These are phyloP conservation scores for Cheilosia vulpina DNA, from an alignment of 2,888 invertebrate species.

Conservation along the genomic window DNA sequence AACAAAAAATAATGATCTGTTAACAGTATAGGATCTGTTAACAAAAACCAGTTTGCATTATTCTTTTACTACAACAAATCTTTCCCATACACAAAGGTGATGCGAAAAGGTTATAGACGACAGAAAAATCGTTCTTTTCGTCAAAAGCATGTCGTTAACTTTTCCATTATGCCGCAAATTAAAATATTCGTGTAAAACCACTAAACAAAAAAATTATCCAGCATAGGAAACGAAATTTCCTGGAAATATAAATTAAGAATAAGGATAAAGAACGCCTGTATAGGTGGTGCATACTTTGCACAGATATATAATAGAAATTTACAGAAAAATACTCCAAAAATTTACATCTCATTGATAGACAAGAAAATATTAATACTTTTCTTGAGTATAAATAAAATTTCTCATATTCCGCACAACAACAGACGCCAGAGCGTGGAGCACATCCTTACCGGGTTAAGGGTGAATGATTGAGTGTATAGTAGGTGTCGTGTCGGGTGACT, in stretches of 20 bases:
- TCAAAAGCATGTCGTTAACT: conserved; percentile 47
- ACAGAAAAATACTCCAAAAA: conserved; percentile 39
- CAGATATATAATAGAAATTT: conserved; percentile 59
- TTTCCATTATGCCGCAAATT: conserved; percentile 63
- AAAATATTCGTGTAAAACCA: conserved; percentile 32
- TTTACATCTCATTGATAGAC: conserved; percentile 67
- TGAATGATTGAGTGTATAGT: background rate
- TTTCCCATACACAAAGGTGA: conserved; percentile 1
- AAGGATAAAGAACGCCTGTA: conserved; percentile 14
- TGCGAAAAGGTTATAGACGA: conserved; percentile 12
- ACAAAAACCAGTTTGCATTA: too few relatives aligned
- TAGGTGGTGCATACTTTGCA: conserved; percentile 4
- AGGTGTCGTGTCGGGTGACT: too few relatives aligned
- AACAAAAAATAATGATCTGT: too few relatives aligned
- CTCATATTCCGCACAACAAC: background rate
- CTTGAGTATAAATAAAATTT: conserved; percentile 53
- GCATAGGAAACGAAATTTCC: conserved; percentile 22
- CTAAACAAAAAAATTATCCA: background rate
- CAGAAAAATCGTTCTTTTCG: conserved; percentile 6
- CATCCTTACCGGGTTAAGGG: background rate
- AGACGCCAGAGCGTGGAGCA: too few relatives aligned
- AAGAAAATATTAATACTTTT: conserved; percentile 59
- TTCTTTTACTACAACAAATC: background rate
- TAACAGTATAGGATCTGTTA: too few relatives aligned
- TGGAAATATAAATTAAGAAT: conserved; percentile 56